A percentile compares a stretch with the other conserved stretches of the same genome.
phyloP scores from a whole-genome alignment of 2,888 invertebrate genomes.

The Brachypterus glaber region DNA sequence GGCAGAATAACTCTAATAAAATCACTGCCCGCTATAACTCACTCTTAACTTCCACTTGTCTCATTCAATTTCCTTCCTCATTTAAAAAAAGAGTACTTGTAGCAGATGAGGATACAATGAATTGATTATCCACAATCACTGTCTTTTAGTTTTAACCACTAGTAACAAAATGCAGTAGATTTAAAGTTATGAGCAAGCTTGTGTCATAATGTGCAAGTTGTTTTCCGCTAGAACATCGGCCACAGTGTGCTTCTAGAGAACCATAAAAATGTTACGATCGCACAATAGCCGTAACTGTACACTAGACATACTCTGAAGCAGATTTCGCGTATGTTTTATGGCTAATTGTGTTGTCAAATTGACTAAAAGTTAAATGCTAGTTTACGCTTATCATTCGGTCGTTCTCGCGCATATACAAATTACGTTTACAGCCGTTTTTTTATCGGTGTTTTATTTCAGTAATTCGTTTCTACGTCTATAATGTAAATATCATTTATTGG shows the following conservation, averaged over 20 bases:
- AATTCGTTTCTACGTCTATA: slow-evolving; percentile 5
- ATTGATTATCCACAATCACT: no score
- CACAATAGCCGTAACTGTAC: slow-evolving; percentile 39
- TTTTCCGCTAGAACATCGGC: slow-evolving; percentile 1
- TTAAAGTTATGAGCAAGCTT: no score
- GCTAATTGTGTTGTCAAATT: slow-evolving; percentile 41
- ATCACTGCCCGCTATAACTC: slow-evolving; percentile 10
- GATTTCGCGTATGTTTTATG: slow-evolving; percentile 37
- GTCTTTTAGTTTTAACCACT: no score
- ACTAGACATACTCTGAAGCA: slow-evolving; percentile 38
- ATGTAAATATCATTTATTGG: slow-evolving; percentile 10
- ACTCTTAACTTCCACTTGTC: slow-evolving; percentile 12
- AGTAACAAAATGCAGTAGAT: no score
- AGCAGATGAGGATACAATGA: no score
- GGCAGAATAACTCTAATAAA: slow-evolving; percentile 18
- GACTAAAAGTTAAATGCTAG: slow-evolving; percentile 29
- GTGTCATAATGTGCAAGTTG: no score
- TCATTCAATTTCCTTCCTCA: no score
- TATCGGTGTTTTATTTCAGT: neutral
- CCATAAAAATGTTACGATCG: slow-evolving; percentile 40
- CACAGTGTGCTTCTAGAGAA: slow-evolving; percentile 28
- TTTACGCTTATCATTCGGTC: slow-evolving; percentile 28
- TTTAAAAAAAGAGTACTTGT: no score
- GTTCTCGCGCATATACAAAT: slow-evolving; percentile 12
- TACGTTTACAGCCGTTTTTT: neutral